Evolutionary conservation across 2,888 invertebrate species (phyloP).

Genomic region (Conomelus anceps): DNA sequence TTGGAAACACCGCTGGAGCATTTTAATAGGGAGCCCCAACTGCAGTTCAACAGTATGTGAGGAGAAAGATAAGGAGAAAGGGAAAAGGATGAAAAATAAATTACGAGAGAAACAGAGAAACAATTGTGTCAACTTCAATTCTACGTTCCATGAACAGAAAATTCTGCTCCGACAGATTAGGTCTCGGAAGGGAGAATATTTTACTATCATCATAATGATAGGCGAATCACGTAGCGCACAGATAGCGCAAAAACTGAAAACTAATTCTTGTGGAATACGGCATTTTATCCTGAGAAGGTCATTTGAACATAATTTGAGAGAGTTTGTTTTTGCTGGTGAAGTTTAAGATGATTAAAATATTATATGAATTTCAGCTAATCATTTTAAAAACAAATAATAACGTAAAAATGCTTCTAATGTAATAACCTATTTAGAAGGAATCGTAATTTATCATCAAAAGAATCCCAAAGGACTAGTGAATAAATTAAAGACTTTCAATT

Average conservation of each 20-base stretch:
- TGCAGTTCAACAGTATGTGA: neutral
- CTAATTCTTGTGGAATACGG: neutral
- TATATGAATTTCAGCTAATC: no score
- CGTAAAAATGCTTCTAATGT: no score
- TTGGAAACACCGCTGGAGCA: neutral
- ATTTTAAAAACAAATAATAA: no score
- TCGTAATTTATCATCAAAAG: no score
- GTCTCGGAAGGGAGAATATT: neutral
- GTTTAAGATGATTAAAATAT: neutral
- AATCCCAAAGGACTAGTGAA: no score
- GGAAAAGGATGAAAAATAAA: no score
- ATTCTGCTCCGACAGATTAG: neutral
- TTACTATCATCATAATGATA: neutral
- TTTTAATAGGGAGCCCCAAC: neutral
- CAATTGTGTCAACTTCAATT: neutral
- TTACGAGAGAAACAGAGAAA: neutral
- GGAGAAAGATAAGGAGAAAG: neutral
- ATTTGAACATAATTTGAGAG: neutral
- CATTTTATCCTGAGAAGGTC: neutral
- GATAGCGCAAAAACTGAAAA: neutral
- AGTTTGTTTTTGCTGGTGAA: neutral
- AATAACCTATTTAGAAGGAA: no score
- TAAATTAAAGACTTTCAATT: no score
- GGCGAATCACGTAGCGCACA: neutral
- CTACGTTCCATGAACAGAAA: slow-evolving; percentile 1